These are phyloP conservation scores for Acholoe squamosa DNA, from an alignment of 2,888 invertebrate genomes.

Conservation along the genomic window DNA sequence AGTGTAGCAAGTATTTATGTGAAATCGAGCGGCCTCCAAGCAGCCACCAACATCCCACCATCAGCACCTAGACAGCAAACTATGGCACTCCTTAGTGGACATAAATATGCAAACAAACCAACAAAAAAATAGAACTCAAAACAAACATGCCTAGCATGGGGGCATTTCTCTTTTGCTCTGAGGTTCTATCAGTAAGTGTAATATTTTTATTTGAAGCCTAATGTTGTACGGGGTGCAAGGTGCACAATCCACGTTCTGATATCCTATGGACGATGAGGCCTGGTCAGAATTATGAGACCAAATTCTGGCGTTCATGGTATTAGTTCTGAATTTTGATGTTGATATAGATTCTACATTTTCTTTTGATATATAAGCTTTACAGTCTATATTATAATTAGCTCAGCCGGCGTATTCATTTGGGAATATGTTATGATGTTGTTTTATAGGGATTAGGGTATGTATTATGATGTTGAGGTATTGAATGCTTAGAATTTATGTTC, in stretches of 20 bases:
- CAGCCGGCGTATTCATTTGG: too few relatives aligned
- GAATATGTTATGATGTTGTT: too few relatives aligned
- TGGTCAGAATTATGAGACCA: neutral
- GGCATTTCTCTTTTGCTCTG: too few relatives aligned
- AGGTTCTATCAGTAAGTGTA: neutral
- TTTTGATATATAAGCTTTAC: neutral
- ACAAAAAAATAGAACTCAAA: too few relatives aligned
- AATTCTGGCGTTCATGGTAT: too few relatives aligned
- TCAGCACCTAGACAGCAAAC: neutral
- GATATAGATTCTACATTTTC: neutral
- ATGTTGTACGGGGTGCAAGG: neutral
- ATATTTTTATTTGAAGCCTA: neutral
- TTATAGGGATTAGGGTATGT: neutral
- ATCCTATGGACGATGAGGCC: neutral
- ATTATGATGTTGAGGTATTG: neutral
- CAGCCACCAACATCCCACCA: neutral
- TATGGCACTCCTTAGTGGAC: neutral
- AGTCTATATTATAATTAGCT: too few relatives aligned
- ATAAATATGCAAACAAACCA: neutral
- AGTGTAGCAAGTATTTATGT: conserved; percentile 41
- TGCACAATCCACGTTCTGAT: neutral
- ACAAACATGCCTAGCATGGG: too few relatives aligned
- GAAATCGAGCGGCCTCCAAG: neutral
- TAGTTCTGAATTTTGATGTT: too few relatives aligned
- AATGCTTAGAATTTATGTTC: too few relatives aligned